These are phyloP conservation scores for Lepidurus couesii DNA, from an alignment of 1,140 invertebrate genomes.

Conservation along the genomic window DNA sequence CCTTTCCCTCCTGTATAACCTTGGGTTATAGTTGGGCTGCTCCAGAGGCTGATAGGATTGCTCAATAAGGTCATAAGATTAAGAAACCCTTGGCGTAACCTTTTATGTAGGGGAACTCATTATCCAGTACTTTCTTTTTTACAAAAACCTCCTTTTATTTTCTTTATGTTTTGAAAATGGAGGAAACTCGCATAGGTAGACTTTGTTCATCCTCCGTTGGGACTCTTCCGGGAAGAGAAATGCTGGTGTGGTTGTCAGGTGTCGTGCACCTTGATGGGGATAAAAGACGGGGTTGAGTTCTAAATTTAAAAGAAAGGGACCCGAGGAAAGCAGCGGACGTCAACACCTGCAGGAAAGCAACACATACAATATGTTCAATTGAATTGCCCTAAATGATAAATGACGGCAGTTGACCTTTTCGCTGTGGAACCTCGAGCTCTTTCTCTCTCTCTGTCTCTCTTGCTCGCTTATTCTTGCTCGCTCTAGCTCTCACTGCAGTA, in stretches of 20 bases:
- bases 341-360: too few relatives aligned
- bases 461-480: background rate
- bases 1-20: background rate
- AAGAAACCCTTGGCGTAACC: slow-evolving; percentile 7
- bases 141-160: background rate
- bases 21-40: background rate
- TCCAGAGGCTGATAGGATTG: background rate
- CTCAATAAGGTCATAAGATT: slow-evolving; percentile 22
- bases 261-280: background rate
- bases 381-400: background rate
- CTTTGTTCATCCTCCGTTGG: background rate
- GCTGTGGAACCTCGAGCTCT: background rate
- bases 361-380: too few relatives aligned
- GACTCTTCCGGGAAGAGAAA: background rate
- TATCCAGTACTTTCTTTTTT: background rate
- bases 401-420: slow-evolving; percentile 1
- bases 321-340: too few relatives aligned
- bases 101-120: background rate
- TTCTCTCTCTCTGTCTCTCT: background rate
- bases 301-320: background rate
- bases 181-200: background rate
- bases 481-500: background rate
- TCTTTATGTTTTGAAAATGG: background rate
- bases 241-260: background rate
- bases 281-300: background rate